Percentiles rank a stretch among this genome's conserved stretches.
These are phyloP conservation scores for Brachynemurus nebulosus DNA, from an alignment of 2,888 invertebrate species.

Conservation along the genomic window DNA sequence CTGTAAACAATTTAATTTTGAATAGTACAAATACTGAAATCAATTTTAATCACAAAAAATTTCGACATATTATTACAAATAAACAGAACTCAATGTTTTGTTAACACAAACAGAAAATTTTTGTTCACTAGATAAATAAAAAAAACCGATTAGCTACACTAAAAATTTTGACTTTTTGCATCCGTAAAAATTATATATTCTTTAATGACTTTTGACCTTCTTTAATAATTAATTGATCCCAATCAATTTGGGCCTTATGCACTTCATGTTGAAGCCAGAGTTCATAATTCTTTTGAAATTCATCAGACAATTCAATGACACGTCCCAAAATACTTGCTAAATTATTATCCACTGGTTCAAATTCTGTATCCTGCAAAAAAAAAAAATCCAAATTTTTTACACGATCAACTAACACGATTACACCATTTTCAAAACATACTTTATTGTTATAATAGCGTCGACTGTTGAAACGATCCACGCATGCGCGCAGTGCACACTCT, in stretches of 20 bases:
- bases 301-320: constrained; percentile 73
- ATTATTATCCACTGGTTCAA: constrained; percentile 61
- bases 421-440: constrained; percentile 20
- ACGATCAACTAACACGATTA: not conserved
- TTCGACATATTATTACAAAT: too few species aligned
- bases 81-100: too few species aligned
- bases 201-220: not conserved
- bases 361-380: constrained; percentile 38
- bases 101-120: too few species aligned
- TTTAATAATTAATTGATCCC: constrained; percentile 42
- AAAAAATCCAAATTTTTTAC: constrained; percentile 5
- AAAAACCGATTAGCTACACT: too few species aligned
- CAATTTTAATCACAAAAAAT: too few species aligned
- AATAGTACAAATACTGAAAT: too few species aligned
- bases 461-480: constrained; percentile 92
- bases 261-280: constrained; percentile 96
- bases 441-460: constrained; percentile 52
- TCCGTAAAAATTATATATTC: not conserved
- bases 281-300: constrained; percentile 87
- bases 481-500: constrained; percentile 84
- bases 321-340: constrained; percentile 67
- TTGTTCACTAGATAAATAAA: too few species aligned
- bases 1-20: too few species aligned
- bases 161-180: too few species aligned
- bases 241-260: constrained; percentile 69